A percentile compares a stretch with the other conserved stretches of the same genome.
Conservation (phyloP, 2,888 invertebrate species). For the Eupithecia abbreviata region DNA sequence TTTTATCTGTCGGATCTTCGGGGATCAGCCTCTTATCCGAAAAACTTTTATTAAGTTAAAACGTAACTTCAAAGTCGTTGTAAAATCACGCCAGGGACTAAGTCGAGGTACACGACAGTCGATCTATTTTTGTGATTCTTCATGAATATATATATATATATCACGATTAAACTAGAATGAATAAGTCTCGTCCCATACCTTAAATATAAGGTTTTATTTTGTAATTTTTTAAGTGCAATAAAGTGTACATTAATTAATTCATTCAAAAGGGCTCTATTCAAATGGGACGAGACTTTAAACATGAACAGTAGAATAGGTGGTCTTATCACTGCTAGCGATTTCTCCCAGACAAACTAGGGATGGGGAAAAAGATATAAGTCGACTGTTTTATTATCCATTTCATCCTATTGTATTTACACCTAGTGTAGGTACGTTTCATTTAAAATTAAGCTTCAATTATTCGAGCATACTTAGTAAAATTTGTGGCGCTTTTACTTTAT, state of each 20-base stretch:
- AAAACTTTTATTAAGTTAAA: conserved; percentile 45
- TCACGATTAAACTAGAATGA: neutral
- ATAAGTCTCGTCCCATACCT: too few relatives aligned
- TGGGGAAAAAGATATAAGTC: too few relatives aligned
- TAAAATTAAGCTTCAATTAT: neutral
- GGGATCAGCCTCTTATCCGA: conserved; percentile 31
- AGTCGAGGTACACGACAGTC: neutral
- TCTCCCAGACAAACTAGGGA: too few relatives aligned
- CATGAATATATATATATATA: neutral
- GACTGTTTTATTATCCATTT: neutral
- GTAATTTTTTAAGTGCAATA: too few relatives aligned
- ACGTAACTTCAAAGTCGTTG: conserved; percentile 37
- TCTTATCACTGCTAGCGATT: too few relatives aligned
- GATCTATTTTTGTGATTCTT: neutral
- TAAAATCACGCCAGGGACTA: conserved; percentile 25
- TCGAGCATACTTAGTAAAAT: neutral
- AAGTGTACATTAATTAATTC: too few relatives aligned
- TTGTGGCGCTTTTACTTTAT: neutral
- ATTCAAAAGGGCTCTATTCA: too few relatives aligned
- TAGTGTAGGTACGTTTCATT: too few relatives aligned
- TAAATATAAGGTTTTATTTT: too few relatives aligned
- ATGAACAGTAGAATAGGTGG: too few relatives aligned
- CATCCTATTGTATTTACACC: neutral
- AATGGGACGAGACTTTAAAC: too few relatives aligned
- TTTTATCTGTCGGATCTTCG: conserved; percentile 40